phyloP scores from a whole-genome alignment of 2,797 vertebrate genomes.

The Eidolon dupreanum region DNA sequence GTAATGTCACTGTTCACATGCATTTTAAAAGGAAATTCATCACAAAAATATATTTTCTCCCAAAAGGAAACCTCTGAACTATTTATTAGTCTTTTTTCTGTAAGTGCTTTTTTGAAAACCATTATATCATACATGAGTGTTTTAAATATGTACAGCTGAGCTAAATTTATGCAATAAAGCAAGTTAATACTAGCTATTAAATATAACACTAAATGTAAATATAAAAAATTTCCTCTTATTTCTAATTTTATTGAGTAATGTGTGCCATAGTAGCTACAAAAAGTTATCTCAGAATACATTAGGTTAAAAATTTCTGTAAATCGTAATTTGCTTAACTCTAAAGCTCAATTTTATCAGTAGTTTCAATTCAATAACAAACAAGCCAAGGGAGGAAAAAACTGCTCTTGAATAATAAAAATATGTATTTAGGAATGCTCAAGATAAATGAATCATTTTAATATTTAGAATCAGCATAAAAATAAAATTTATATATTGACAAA shows the following conservation, averaged over 20 bases:
- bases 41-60: neutral
- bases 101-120: neutral
- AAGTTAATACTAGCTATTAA: neutral
- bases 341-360: neutral
- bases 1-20: neutral
- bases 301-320: neutral
- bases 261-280: neutral
- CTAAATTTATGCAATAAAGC: neutral
- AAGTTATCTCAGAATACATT: neutral
- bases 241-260: neutral
- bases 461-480: neutral
- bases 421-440: neutral
- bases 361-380: slow-evolving; percentile 8
- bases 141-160: neutral
- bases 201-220: neutral
- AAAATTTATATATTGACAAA: neutral
- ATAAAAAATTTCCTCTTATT: neutral
- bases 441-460: neutral
- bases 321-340: neutral
- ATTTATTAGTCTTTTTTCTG: neutral
- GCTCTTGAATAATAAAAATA: neutral
- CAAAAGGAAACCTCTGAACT: neutral
- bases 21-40: neutral
- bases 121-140: neutral
- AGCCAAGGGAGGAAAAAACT: neutral